These are phyloP conservation scores for Atopsyche davidsoni DNA, from an alignment of 1,140 invertebrate species.

Conservation along the genomic window DNA sequence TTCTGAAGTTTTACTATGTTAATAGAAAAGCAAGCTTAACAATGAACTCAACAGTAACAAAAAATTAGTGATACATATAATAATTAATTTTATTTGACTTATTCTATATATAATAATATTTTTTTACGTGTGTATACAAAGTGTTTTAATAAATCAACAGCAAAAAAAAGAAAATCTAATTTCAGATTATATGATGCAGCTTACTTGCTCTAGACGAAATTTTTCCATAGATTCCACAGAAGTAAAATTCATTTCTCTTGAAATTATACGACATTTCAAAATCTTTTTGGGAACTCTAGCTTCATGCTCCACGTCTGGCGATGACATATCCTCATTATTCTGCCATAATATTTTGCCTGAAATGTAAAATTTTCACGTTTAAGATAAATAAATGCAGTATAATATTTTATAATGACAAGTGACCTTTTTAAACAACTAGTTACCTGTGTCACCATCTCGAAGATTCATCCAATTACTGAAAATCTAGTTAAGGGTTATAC, in stretches of 20 bases:
- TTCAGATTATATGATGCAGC: slow-evolving; percentile 6
- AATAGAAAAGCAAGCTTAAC: too few relatives aligned
- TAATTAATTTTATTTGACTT: not conserved
- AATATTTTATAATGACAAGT: too few relatives aligned
- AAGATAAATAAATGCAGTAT: slow-evolving; percentile 7
- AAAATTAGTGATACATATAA: slow-evolving; percentile 1
- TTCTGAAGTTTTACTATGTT: too few relatives aligned
- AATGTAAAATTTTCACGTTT: slow-evolving; percentile 23
- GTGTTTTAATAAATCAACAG: slow-evolving; percentile 1
- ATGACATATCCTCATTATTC: slow-evolving; percentile 91
- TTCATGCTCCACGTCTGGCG: slow-evolving; percentile 89
- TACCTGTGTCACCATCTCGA: slow-evolving; percentile 89
- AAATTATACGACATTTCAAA: slow-evolving; percentile 90
- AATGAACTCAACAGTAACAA: slow-evolving; percentile 8
- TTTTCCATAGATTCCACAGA: slow-evolving; percentile 94
- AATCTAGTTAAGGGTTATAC: slow-evolving; percentile 28
- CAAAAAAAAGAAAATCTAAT: slow-evolving; percentile 7
- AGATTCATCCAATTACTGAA: slow-evolving; percentile 97
- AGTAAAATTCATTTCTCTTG: slow-evolving; percentile 97
- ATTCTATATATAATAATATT: too few relatives aligned
- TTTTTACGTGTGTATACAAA: too few relatives aligned
- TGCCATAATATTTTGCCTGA: slow-evolving; percentile 94
- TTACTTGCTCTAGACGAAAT: slow-evolving; percentile 93
- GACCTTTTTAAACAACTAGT: slow-evolving; percentile 36
- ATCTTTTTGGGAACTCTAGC: slow-evolving; percentile 95